phyloP scores from a whole-genome alignment of 2,888 invertebrate species.

The Ophion obscuratus region DNA sequence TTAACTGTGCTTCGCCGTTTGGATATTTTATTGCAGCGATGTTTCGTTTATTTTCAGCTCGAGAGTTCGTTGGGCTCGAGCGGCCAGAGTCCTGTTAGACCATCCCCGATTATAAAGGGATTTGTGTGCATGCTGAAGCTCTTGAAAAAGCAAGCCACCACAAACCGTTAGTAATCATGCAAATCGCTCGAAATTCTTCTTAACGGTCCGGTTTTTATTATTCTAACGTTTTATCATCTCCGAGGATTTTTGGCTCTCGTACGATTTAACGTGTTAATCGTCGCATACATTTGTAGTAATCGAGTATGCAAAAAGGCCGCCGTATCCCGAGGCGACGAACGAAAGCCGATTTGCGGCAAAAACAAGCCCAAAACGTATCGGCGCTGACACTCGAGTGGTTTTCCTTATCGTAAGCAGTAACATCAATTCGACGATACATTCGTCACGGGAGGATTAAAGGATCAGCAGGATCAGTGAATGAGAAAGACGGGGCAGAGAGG shows the following conservation, averaged over 20 bases:
- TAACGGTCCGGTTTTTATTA: background rate
- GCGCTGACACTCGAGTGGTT: background rate
- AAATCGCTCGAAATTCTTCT: background rate
- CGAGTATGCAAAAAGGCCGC: background rate
- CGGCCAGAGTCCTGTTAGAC: background rate
- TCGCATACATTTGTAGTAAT: background rate
- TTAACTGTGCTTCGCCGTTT: background rate
- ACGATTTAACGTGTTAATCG: background rate
- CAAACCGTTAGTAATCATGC: background rate
- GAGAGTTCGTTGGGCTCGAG: background rate
- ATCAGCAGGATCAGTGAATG: background rate
- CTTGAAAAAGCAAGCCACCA: background rate
- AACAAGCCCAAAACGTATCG: background rate
- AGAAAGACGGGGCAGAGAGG: no score
- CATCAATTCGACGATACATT: background rate
- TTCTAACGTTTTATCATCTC: background rate
- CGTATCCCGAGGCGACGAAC: background rate
- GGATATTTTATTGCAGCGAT: background rate
- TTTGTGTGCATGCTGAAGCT: background rate
- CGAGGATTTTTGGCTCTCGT: no score
- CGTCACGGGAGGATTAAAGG: slow-evolving; percentile 1
- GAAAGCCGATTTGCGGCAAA: slow-evolving; percentile 7
- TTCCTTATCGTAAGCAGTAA: background rate
- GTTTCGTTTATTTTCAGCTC: background rate
- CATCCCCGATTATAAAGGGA: background rate